Conservation (phyloP, 2,888 invertebrate genomes). For the Leptinotarsa haldemani region DNA sequence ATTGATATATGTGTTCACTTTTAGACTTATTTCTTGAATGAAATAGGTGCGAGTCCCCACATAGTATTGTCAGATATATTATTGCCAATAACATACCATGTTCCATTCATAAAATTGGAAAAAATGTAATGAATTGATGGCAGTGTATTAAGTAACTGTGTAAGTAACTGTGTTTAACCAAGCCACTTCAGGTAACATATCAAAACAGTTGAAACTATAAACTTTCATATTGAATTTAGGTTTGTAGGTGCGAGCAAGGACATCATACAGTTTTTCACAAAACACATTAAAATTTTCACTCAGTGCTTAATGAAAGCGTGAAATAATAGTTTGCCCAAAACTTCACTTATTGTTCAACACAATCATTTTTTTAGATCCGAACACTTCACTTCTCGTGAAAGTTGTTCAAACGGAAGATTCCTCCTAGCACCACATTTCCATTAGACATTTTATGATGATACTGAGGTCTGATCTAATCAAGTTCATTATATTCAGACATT, state of each 20-base stretch:
- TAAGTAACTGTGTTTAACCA: slow-evolving; percentile 23
- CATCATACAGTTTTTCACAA: slow-evolving; percentile 17
- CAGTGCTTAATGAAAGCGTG: slow-evolving; percentile 23
- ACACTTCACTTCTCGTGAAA: neutral
- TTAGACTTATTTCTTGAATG: no score
- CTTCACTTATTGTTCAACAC: slow-evolving; percentile 5
- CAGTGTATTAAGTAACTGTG: neutral
- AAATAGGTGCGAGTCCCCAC: no score
- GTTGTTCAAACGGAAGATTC: neutral
- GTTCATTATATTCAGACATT: neutral
- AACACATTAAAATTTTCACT: slow-evolving; percentile 18
- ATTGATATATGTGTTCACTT: no score
- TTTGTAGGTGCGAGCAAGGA: slow-evolving; percentile 19
- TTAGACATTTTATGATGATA: slow-evolving; percentile 4
- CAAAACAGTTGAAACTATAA: slow-evolving; percentile 19
- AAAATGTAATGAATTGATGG: slow-evolving; percentile 20
- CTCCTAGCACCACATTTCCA: neutral
- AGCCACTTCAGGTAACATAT: neutral
- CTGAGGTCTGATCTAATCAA: neutral
- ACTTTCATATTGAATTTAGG: slow-evolving; percentile 22
- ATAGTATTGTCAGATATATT: neutral
- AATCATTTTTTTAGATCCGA: neutral
- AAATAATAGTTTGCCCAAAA: slow-evolving; percentile 6
- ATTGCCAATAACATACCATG: slow-evolving; percentile 19
- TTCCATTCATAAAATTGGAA: slow-evolving; percentile 4